These are phyloP conservation scores for Siniperca scherzeri DNA, from an alignment of 2,797 vertebrate genomes.

Conservation along the genomic window DNA sequence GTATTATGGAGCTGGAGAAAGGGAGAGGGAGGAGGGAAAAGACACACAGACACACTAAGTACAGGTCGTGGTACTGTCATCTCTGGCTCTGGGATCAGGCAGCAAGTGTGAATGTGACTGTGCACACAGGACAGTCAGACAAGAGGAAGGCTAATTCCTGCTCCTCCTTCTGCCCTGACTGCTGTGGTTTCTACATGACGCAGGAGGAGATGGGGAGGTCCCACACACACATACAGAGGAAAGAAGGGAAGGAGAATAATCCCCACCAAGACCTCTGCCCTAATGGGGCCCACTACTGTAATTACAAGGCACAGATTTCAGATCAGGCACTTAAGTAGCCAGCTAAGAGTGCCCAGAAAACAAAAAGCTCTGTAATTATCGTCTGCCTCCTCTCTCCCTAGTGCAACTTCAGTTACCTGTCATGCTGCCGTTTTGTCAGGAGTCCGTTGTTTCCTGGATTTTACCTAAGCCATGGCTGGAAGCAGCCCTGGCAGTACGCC, in stretches of 20 bases:
- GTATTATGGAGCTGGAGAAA: slow-evolving; percentile 55
- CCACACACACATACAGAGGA: slow-evolving; percentile 62
- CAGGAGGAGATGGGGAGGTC: slow-evolving; percentile 71
- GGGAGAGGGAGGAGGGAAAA: slow-evolving; percentile 31
- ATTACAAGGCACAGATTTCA: slow-evolving; percentile 91
- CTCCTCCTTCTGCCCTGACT: slow-evolving; percentile 66
- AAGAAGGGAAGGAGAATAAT: slow-evolving; percentile 85
- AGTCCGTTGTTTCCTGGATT: slow-evolving; percentile 86
- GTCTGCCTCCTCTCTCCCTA: slow-evolving; percentile 84
- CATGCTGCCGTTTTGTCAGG: slow-evolving; percentile 86
- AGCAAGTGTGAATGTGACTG: slow-evolving; percentile 66
- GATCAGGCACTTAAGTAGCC: slow-evolving; percentile 91
- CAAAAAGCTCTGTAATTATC: slow-evolving; percentile 91
- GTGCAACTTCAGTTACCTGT: slow-evolving; percentile 88
- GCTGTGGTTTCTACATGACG: slow-evolving; percentile 74
- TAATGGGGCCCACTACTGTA: slow-evolving; percentile 91
- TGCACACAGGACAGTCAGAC: slow-evolving; percentile 69
- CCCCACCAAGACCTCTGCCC: slow-evolving; percentile 87
- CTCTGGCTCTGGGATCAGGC: slow-evolving; percentile 65
- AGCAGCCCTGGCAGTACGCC: slow-evolving; percentile 84
- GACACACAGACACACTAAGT: slow-evolving; percentile 59
- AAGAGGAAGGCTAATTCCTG: slow-evolving; percentile 69
- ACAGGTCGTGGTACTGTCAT: slow-evolving; percentile 65
- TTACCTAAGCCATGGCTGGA: slow-evolving; percentile 87
- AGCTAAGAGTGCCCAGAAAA: slow-evolving; percentile 89